These are phyloP conservation scores for Philotrypesis tridentata DNA, from an alignment of 1,140 invertebrate species.

Conservation along the genomic window DNA sequence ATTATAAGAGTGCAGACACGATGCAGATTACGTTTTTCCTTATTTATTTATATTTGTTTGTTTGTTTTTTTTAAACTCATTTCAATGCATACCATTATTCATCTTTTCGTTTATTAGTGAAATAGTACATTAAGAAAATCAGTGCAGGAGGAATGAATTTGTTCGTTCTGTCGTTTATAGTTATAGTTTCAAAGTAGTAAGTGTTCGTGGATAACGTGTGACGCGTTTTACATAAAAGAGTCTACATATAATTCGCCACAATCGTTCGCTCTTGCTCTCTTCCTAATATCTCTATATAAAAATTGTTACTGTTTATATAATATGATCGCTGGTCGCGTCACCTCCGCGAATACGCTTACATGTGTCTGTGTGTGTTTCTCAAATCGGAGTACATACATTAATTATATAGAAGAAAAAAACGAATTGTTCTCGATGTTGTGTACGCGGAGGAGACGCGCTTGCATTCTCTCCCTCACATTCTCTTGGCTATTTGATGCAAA, in stretches of 20 bases:
- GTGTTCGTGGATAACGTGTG: neutral
- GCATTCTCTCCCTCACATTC: neutral
- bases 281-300: neutral
- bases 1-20: slow-evolving; percentile 35
- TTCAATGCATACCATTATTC: neutral
- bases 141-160: slow-evolving; percentile 47
- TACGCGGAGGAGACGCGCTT: neutral
- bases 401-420: neutral
- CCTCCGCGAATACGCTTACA: neutral
- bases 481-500: neutral
- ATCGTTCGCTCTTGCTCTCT: neutral
- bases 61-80: no score
- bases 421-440: neutral
- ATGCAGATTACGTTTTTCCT: slow-evolving; percentile 20
- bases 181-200: neutral
- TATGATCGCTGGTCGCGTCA: neutral
- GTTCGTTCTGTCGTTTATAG: neutral
- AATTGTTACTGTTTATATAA: neutral
- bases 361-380: neutral
- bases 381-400: neutral
- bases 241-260: neutral
- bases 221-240: neutral
- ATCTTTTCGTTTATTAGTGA: slow-evolving; percentile 28
- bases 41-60: no score
- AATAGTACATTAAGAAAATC: slow-evolving; percentile 43